phyloP scores from a whole-genome alignment of 2,113 vertebrate species.

The Rhinolophus sinicus region DNA sequence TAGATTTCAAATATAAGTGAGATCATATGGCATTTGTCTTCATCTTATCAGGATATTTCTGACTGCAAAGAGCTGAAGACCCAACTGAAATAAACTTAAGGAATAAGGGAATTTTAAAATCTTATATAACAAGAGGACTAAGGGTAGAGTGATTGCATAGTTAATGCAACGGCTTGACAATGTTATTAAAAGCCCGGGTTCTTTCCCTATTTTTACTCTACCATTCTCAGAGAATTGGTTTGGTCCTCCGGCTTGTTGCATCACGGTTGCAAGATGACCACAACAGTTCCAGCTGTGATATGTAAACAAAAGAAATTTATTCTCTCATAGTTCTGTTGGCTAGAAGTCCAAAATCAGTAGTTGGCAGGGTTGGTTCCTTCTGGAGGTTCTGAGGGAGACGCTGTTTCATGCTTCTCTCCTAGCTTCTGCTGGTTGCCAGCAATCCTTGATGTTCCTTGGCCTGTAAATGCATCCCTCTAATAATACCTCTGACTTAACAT shows the following conservation, averaged over 20 bases:
- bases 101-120: constrained; percentile 44
- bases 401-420: not conserved
- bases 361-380: not conserved
- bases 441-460: not conserved
- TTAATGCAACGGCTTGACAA: constrained; percentile 51
- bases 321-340: not conserved
- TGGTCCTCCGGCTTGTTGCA: not conserved
- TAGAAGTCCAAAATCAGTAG: not conserved
- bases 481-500: not conserved
- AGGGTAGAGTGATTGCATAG: not conserved
- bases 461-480: not conserved
- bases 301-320: constrained; percentile 1
- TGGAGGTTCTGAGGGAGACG: not conserved
- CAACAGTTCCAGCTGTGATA: constrained; percentile 37
- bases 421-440: not conserved
- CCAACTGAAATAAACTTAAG: constrained; percentile 34
- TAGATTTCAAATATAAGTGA: too few species aligned
- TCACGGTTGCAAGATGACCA: not conserved
- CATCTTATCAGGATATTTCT: constrained; percentile 2
- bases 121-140: not conserved
- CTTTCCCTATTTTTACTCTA: constrained; percentile 22
- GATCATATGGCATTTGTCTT: too few species aligned
- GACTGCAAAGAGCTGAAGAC: constrained; percentile 26
- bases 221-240: constrained; percentile 20
- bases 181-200: not conserved